Base-by-base conservation (phyloP, 1,140 invertebrate species). In the Chironomus tepperi region DNA sequence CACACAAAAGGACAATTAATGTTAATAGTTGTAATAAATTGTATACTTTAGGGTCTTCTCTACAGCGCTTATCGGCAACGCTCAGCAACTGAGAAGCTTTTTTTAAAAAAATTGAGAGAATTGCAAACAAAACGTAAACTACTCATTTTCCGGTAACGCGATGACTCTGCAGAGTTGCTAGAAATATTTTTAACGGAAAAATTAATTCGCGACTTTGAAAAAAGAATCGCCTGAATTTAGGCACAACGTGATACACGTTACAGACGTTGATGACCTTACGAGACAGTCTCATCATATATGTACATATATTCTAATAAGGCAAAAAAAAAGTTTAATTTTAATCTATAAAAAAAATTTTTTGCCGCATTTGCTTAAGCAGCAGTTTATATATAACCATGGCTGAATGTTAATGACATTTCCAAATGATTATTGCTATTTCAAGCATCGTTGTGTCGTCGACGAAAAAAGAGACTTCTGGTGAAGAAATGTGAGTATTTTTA, bases 381-480 rank as follows among this genome's bases (percentile, higher is more conserved):
- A 47, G 43, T 47, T 57, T 57, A n/a, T n/a, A 15, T 57, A 57
- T n/a, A 57, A 57, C n/a, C 12, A n/a, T 15, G 12, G 47, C 47
- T 57, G 47, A 57, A 57, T 57, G 47, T 57, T 57, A 57, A 57
- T 57, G 47, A 57, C 47, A 57, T 57, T 57, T 57, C 47, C 47
- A 57, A 57, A 57, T 57, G 47, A n/a, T 57, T 57, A 57, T 57
- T 9, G 15, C 43, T 47, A 3, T 47, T 47, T 47, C 5, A 34
- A 34, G 24, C 24, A 34, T 34, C 24, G 5, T 47, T 47, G 43
- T 47, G 43, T 47, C 12, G 24, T 34, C 24, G 24, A 2, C 24
- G 24, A 5, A 34, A 34, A 34, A 34, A 34, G 24, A 34, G 24
- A 34, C 24, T 34, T 34, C 24, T 34, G 24, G 24, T 34, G 24